Base-by-base conservation (phyloP, 2,888 invertebrate species). In the Epistrophe grossulariae region DNA sequence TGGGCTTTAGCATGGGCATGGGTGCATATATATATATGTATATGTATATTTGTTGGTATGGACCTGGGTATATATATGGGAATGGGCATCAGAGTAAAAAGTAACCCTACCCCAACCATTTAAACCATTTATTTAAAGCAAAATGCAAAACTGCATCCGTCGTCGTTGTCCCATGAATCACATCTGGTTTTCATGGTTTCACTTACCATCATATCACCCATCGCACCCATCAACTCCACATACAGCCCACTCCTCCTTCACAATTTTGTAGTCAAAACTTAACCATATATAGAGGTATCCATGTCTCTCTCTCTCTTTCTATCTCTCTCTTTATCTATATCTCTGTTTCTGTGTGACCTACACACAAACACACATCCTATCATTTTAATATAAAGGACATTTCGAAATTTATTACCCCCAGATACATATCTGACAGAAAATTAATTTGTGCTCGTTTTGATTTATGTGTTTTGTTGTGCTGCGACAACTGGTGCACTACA, bases 351-450 rank as follows among this genome's bases (percentile, higher is more conserved):
- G 19, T 60, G 19, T 60, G 60, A 15, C 57, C 35, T 15, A 72
- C 66, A 64, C 57, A 48, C 77, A 78, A 45, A 66, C 70, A 74
- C 73, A 74, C 74, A 77, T 74, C 50, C 74, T 59, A 74, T 82
- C 82, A 82, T 87, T 87, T 87, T 79, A 87, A 87, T 87, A 87
- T 87, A 87, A 87, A 87, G 85, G 85, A 87, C 85, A 87, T 81
- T 87, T 82, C 55, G 71, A 82, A 87, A 87, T 87, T 87, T 87
- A 87, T 87, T 87, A 87, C 82, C 74, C 85, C 64, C 85, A 85
- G 81, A 85, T 85, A 85, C 81, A 87, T 87, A 87, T 87, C 85
- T 87, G 85, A 82, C 85, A 87, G 85, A 87, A 87, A 87, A 87
- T 87, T 87, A 87, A 87, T 87, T 87, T 87, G 82, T 79, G 79